Conservation (phyloP, 2,797 vertebrate species). For the Anas bahamensis region DNA sequence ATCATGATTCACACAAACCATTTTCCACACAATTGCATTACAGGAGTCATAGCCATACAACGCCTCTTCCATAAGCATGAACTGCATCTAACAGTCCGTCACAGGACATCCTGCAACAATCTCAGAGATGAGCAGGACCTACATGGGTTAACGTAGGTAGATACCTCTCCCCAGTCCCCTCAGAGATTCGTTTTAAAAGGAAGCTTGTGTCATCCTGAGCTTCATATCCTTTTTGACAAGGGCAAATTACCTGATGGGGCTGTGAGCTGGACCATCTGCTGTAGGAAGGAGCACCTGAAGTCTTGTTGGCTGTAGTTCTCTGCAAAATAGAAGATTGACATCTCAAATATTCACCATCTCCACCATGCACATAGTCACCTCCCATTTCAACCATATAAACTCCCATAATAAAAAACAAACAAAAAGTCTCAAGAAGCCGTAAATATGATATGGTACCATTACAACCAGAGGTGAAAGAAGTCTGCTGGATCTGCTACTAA, state of each 20-base stretch:
- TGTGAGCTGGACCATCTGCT: slow-evolving; percentile 90
- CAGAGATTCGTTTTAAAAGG: not conserved
- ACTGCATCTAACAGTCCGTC: not conserved
- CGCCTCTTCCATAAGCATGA: not conserved
- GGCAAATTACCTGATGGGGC: slow-evolving; percentile 87
- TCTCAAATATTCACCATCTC: slow-evolving; percentile 54
- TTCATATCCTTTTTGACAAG: slow-evolving; percentile 26
- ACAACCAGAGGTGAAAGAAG: not conserved
- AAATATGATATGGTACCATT: not conserved
- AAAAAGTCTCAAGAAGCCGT: not conserved
- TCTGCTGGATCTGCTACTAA: not conserved
- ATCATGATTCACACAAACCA: not conserved
- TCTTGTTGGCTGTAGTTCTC: slow-evolving; percentile 81
- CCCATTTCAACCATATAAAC: not conserved
- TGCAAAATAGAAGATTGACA: slow-evolving; percentile 77
- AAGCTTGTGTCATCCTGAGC: not conserved
- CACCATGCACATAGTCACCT: slow-evolving; percentile 10
- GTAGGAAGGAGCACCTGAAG: slow-evolving; percentile 79
- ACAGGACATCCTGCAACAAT: not conserved
- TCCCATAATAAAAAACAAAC: not conserved
- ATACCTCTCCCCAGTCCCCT: not conserved
- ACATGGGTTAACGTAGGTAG: not conserved
- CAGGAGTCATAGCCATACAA: not conserved
- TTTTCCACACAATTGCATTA: not conserved
- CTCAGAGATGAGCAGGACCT: not conserved